Base-by-base conservation (phyloP, 2,797 vertebrate species). In the Silurus aristotelis region DNA sequence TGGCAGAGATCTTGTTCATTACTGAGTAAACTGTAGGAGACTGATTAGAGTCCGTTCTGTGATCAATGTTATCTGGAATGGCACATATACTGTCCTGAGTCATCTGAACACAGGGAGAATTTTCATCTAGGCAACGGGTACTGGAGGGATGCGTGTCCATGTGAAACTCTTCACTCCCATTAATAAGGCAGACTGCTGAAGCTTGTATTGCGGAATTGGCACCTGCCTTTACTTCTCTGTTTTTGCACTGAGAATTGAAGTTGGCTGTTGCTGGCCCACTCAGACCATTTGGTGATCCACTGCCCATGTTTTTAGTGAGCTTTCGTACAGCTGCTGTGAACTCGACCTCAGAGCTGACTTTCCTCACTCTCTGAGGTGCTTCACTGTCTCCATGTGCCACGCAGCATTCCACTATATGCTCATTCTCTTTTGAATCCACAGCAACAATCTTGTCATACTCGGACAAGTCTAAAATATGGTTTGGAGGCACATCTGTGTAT, bases 1-100 rank as follows among this genome's bases (percentile, higher is more conserved):
- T 95, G 58, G 95, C 91, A 31, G 97, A 98, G 88, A 99, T 95
- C 91, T 92, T 95, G 75, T 92, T 91, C 83, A 95, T 93, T 89
- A 99, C 93, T 0, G 94, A 94, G 2, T 94, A 93, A 84, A 98
- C 0, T 0, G 89, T 90, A 60, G 87, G n/a, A 0, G 88, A 90
- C 72, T 92, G 91, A 25, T 84, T 76, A 48, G 87, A 56, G 79
- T 94, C 92, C 80, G 88, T 77, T 79, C 46, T 75, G 0, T 8
- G 20, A 52, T 22, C 14, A 64, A 0, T 67, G 55, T 92, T 90
- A 87, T 89, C 46, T 6, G 2, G 63, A 7, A 82, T 85, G 83
- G 87, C 86, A 83, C 63, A 61, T 2, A 10, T 0, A 10, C 25
- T 38, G 27, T 0, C 1, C 90, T 0, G 2, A 86, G 75, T 77